Percentiles rank a stretch among this genome's conserved stretches.
Evolutionary conservation across 2,888 invertebrate species (phyloP).

Genomic region (Ichneumoninae sp.): DNA sequence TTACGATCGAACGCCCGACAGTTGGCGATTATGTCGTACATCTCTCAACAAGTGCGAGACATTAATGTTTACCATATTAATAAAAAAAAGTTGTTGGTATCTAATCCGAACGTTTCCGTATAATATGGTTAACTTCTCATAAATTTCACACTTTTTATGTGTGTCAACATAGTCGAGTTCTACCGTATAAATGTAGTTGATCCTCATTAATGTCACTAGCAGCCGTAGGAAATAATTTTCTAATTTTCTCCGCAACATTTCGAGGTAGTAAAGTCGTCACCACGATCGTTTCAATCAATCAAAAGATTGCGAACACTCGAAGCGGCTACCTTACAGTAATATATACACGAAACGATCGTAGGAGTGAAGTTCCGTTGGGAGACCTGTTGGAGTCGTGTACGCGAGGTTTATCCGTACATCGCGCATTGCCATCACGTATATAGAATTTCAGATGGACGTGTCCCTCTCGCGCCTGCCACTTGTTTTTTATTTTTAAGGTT

Average conservation of each 20-base stretch:
- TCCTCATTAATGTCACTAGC: background rate
- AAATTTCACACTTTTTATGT: no score
- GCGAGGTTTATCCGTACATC: conserved; percentile 34
- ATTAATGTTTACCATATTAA: no score
- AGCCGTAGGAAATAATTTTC: background rate
- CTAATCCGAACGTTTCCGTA: no score
- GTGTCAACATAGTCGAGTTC: no score
- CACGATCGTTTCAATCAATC: background rate
- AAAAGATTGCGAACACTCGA: background rate
- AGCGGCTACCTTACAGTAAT: background rate
- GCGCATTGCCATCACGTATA: conserved; percentile 44
- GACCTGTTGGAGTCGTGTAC: conserved; percentile 43
- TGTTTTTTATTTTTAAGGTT: conserved; percentile 20
- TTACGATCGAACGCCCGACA: no score
- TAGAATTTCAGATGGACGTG: conserved; percentile 43
- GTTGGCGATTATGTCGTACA: no score
- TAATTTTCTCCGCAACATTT: background rate
- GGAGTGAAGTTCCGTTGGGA: conserved; percentile 55
- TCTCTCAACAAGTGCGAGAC: no score
- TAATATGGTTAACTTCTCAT: no score
- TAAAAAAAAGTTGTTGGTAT: no score
- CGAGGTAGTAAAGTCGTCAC: background rate
- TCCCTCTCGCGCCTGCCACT: conserved; percentile 27
- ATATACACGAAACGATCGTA: conserved; percentile 43
- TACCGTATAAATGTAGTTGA: background rate